Base-by-base conservation (phyloP, 1,140 invertebrate genomes). In the Radopholus similis region DNA sequence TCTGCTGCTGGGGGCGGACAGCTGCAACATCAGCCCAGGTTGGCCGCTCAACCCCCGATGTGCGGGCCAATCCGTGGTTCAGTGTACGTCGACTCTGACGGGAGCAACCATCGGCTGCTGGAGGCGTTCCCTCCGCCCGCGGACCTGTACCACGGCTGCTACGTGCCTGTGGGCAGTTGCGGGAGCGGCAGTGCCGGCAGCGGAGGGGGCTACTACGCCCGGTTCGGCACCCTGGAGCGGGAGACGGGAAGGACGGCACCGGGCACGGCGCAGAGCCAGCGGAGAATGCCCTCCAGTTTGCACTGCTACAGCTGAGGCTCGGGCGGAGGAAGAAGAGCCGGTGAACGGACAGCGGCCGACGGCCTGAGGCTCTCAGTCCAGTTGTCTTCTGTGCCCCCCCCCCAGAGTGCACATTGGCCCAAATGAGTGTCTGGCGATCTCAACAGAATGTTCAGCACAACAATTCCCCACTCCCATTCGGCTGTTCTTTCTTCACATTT, bases 141-240 rank as follows among this genome's bases (percentile, higher is more conserved):
- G 32, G 59, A 62, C 49, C 40, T 62, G 26, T 62, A 62, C 23
- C 59, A 62, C 34, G 59, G 40, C 32, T 62, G 59, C 34, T 62
- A 62, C 47, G 35, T 42, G 2, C 37, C 59, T 13, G 35, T 13
- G 15, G 21, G 15, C 5, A 13, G 18, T 23, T 13, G 28, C 18
- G 47, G 47, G 11, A 30, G 38, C 28, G 59, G 59, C 40, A 62
- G 59, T 62, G 34, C 47, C 18, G 40, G 32, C 32, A 49, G 59
- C 26, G 15, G 15, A 18, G 59, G 59, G 4, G 59, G 59, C 4
- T 51, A 51, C 30, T 51, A 51, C 18, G 23, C 23, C 23, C 47
- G 47, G 30, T 51, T 51, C n/a, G 47, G 30, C 21, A 28, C 23
- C 9, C 47, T 26, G 15, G 23, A 51, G 47, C 47, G 30, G 47